These are phyloP conservation scores for Scopus umbretta DNA, from an alignment of 2,113 vertebrate species.

Conservation along the genomic window DNA sequence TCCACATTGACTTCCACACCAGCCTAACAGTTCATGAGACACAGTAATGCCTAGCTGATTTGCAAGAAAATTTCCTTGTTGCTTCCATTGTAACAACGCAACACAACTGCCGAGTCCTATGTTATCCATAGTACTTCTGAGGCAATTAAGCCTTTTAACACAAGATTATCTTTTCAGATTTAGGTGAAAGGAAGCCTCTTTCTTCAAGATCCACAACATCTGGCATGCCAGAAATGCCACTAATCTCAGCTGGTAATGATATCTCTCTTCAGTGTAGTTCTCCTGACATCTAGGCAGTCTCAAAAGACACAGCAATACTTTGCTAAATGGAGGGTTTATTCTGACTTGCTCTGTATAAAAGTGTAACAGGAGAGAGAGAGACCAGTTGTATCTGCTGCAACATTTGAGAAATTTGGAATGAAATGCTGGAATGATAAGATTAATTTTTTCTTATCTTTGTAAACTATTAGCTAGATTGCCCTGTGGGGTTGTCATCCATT, in stretches of 20 bases:
- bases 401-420: neutral
- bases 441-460: neutral
- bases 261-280: neutral
- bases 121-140: neutral
- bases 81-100: neutral
- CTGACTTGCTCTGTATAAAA: neutral
- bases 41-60: neutral
- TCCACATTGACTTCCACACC: neutral
- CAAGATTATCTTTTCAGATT: neutral
- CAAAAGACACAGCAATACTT: neutral
- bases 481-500: accelerated
- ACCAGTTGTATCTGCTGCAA: neutral
- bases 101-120: neutral
- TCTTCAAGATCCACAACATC: neutral
- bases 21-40: neutral
- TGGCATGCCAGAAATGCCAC: slow-evolving; percentile 1
- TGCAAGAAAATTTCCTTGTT: neutral
- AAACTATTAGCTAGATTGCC: neutral
- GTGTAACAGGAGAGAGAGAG: neutral
- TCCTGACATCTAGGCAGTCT: neutral
- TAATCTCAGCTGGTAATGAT: slow-evolving; percentile 15
- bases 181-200: slow-evolving; percentile 4
- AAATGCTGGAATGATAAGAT: neutral
- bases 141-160: neutral
- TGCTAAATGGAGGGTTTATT: neutral